Base-by-base conservation (phyloP, 2,888 invertebrate species). In the Syritta pipiens region DNA sequence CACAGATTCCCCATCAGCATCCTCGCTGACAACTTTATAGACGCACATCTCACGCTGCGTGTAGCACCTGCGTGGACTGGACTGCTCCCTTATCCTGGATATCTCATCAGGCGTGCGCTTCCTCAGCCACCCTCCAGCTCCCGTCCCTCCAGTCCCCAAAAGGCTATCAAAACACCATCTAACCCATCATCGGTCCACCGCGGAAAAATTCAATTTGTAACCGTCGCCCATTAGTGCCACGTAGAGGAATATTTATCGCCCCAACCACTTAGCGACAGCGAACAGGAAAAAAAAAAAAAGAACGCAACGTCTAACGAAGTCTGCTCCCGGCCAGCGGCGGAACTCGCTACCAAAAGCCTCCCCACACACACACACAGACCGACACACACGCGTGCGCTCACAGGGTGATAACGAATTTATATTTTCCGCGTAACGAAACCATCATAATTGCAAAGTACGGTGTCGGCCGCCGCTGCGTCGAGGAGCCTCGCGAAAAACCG, bases 381-480 rank as follows among this genome's bases (percentile, higher is more conserved):
- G 35, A 14, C 19, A 53, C 44, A 19, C 22, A 12, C 14, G 19
- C 12, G 7, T 10, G 12, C 20, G 4, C 7, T 17, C 60, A 32
- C 67, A 14, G 59, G 59, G 75, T 81, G 81, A 81, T 81, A 81
- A 81, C 81, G 69, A 81, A 75, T 69, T 75, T 75, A 68, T 53
- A 55, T 63, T 74, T 68, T 74, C 74, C 79, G 79, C 74, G 74
- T 79, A 79, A 79, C 79, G 74, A 79, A 74, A 79, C 76, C 63
- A 71, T 79, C 79, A 74, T 79, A 79, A 79, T 68, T 79, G 74
- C 74, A 60, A 79, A 79, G 79, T 74, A 67, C 67, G n/a, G n/a
- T 57, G 67, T 74, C 67, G 79, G 74, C 74, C 74, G 79, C 57
- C 67, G 74, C 74, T 55, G 60, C 53, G 55, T 24, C 17, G 57